A percentile compares a stretch with the other conserved stretches of the same genome.
Conservation (phyloP, 2,113 vertebrate species). For the Neodontobutis hainanensis region DNA sequence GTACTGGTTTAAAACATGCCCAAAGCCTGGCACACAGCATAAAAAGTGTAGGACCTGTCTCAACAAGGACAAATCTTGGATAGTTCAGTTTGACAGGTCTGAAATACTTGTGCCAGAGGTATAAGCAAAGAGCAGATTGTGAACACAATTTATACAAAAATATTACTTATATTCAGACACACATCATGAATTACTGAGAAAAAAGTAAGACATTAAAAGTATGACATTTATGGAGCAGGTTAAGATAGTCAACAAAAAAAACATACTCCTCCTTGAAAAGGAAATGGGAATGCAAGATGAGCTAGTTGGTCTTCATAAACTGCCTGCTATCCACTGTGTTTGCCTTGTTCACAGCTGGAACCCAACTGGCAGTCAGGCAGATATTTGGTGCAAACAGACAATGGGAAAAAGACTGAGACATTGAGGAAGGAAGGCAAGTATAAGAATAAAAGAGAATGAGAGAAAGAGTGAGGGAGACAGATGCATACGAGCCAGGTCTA, state of each 20-base stretch:
- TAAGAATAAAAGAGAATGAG: constrained; percentile 19
- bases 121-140: no score
- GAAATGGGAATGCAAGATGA: constrained; percentile 6
- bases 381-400: constrained; percentile 19
- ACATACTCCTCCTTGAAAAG: constrained; percentile 8
- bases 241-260: neutral
- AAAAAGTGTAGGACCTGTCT: no score
- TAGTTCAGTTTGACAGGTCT: no score
- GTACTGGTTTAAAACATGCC: no score
- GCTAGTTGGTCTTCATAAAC: constrained; percentile 27
- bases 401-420: constrained; percentile 6
- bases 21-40: no score
- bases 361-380: constrained; percentile 20
- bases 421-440: constrained; percentile 13
- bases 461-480: constrained; percentile 1
- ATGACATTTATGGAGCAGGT: neutral
- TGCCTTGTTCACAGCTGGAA: constrained; percentile 55
- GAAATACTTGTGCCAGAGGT: no score
- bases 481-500: constrained; percentile 57
- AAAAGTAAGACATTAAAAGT: no score
- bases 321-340: constrained; percentile 19
- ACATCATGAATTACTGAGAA: no score
- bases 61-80: no score
- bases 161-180: no score
- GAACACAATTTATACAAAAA: no score